Evolutionary conservation across 2,797 vertebrate species (phyloP).

Genomic region (Paedocypris micromegethes): DNA sequence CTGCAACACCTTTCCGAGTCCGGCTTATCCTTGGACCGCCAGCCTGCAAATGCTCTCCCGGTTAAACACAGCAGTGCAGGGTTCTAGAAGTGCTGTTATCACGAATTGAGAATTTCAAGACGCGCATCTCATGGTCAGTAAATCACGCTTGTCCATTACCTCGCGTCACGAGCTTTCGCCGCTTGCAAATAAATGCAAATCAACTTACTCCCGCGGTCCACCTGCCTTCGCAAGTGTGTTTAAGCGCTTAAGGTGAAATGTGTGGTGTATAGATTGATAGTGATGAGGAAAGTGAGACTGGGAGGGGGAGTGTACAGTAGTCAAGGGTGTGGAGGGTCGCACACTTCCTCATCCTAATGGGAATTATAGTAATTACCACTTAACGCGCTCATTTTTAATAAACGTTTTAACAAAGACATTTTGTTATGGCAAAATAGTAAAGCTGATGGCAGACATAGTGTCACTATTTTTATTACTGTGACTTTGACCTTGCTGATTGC

Average conservation of each 20-base stretch:
- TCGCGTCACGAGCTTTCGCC: slow-evolving; percentile 17
- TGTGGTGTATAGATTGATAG: background rate
- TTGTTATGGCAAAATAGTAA: no score
- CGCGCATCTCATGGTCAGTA: background rate
- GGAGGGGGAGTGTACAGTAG: slow-evolving; percentile 9
- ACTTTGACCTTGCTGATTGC: no score
- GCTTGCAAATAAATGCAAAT: slow-evolving; percentile 33
- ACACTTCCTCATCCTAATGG: slow-evolving; percentile 22
- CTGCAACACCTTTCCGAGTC: background rate
- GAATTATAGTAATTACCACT: slow-evolving; percentile 1
- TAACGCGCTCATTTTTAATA: background rate
- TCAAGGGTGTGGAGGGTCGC: slow-evolving; percentile 19
- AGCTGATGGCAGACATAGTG: no score
- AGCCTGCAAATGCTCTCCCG: background rate
- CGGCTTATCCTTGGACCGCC: background rate
- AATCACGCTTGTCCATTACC: slow-evolving; percentile 4
- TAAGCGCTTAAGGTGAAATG: slow-evolving; percentile 10
- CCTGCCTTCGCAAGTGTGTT: background rate
- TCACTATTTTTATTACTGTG: no score
- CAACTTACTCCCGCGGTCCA: slow-evolving; percentile 3
- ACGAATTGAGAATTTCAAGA: background rate
- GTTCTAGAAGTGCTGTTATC: slow-evolving; percentile 1
- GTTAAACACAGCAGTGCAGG: background rate
- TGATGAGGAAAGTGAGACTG: slow-evolving; percentile 18
- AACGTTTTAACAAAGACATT: no score